Evolutionary conservation across 2,888 invertebrate species (phyloP), one percentile per base, ranked within the genome.

Genomic region (Onchidella celtica): DNA sequence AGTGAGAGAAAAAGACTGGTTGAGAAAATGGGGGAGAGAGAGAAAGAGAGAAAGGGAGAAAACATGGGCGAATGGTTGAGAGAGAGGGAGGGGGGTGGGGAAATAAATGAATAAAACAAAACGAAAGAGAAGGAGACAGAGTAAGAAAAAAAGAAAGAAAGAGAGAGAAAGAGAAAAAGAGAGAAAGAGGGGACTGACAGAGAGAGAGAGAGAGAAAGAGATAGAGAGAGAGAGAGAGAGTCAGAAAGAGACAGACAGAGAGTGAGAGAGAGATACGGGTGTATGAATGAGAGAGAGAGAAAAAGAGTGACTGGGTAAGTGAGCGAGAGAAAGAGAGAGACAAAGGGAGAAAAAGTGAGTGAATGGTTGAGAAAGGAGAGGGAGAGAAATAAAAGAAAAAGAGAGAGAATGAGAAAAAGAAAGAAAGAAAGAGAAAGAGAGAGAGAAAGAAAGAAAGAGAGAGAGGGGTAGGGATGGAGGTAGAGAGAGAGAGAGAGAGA

Each of bases 21-120:
- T 66, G 76, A 47, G 65, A 65, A 47, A 66, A 55, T 47, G 76
- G 47, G 21, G n/a, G 59, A 40, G 65, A 59, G 47, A 76, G 40
- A 66, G 29, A 66, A 55, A 40, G 40, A 76, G 32, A 66, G 76
- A 47, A 24, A 47, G 66, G 32, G 65, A 32, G 47, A 66, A 38
- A 27, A 66, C 29, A 66, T 32, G 66, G 34, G 32, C 3, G 24
- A 57, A 27, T 11, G 38, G n/a, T 3, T n/a, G 14, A 66, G 34
- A 34, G n/a, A 34, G n/a, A 11, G 34, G 6, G n/a, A 4, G 40
- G 4, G 40, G 24, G 72, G 27, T 14, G 55, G 47, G 14, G 24
- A 29, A 32, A 47, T n/a, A 29, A n/a, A 36, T 17, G 9, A 3
- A 36, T 9, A 3, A 38, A 36, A 6, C 17, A 21, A 69, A 38